Evolutionary conservation across 1,140 invertebrate genomes (phyloP).

Genomic region (Xylocopa sonorina): DNA sequence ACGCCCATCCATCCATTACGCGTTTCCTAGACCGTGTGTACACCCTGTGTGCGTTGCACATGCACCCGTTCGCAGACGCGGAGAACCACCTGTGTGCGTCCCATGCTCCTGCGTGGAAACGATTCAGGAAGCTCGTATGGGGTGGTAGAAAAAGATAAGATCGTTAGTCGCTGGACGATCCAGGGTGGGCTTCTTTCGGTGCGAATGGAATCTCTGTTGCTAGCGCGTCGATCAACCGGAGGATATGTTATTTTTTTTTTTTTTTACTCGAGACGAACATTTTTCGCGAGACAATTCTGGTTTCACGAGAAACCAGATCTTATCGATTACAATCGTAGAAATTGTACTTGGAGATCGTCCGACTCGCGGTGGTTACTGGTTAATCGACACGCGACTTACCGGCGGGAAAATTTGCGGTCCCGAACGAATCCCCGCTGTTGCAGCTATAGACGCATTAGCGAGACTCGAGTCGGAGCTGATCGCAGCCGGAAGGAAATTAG

Average conservation of each 20-base stretch:
- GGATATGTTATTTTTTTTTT: too few relatives aligned
- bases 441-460: constrained; percentile 18
- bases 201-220: too few relatives aligned
- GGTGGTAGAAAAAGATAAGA: background rate
- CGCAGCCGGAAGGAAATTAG: constrained; percentile 31
- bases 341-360: constrained; percentile 4
- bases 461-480: constrained; percentile 13
- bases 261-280: background rate
- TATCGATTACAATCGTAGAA: too few relatives aligned
- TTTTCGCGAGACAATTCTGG: background rate
- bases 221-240: too few relatives aligned
- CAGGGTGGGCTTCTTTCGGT: background rate
- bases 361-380: constrained; percentile 4
- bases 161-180: background rate
- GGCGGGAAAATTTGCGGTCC: constrained; percentile 43
- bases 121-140: constrained; percentile 26
- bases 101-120: constrained; percentile 25
- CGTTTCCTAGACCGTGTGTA: constrained; percentile 56
- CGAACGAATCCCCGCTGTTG: constrained; percentile 27
- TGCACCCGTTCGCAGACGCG: constrained; percentile 32
- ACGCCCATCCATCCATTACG: constrained; percentile 72
- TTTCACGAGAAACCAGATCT: background rate
- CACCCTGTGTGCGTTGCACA: constrained; percentile 27
- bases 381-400: constrained; percentile 28
- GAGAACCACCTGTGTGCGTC: constrained; percentile 66